These are phyloP conservation scores for Tinea trinotella DNA, from an alignment of 2,888 invertebrate genomes.

Conservation along the genomic window DNA sequence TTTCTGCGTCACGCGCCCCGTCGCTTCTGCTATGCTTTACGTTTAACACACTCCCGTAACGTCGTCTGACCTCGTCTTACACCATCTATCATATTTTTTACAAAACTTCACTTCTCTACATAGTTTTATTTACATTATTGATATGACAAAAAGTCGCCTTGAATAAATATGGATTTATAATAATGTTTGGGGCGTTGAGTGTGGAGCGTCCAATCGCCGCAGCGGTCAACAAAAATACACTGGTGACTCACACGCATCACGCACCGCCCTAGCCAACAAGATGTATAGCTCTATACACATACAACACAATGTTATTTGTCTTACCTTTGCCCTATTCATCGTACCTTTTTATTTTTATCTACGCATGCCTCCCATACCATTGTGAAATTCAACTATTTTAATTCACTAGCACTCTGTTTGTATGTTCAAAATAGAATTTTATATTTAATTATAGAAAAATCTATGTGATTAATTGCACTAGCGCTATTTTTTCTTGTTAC, in stretches of 20 bases:
- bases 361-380: neutral
- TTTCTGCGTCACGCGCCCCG: conserved; percentile 54
- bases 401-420: neutral
- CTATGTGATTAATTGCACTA: neutral
- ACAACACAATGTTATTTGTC: conserved; percentile 10
- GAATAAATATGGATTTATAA: conserved; percentile 10
- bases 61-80: conserved; percentile 2
- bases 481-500: no score
- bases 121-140: no score
- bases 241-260: conserved; percentile 45
- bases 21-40: conserved; percentile 41
- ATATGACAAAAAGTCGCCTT: neutral
- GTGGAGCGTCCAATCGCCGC: conserved; percentile 13
- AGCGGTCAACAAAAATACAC: conserved; percentile 40
- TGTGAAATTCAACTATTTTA: neutral
- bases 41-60: conserved; percentile 54
- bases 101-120: no score
- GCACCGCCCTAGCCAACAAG: conserved; percentile 17
- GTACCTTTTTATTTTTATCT: conserved; percentile 1
- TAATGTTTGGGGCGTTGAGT: conserved; percentile 11
- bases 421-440: neutral
- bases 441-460: neutral
- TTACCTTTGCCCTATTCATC: conserved; percentile 15
- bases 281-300: neutral
- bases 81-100: neutral